phyloP scores from a whole-genome alignment of 92 coral and sea anemone genomes.

The Porites rus region DNA sequence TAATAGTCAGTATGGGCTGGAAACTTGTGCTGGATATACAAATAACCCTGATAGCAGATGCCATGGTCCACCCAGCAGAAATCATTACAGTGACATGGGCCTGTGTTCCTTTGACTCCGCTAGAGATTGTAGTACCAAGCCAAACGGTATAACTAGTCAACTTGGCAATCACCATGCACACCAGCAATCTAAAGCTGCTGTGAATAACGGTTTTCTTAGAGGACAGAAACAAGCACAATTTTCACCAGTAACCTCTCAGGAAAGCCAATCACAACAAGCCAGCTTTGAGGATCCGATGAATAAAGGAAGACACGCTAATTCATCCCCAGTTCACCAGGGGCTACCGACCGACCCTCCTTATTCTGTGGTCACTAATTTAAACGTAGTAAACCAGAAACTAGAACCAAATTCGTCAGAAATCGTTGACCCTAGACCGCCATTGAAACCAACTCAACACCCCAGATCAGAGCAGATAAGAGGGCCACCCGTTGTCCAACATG shows the following conservation, averaged over 20 bases:
- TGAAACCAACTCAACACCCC: not conserved
- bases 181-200: not conserved
- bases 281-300: not conserved
- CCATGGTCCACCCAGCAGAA: not conserved
- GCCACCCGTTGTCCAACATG: not conserved
- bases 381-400: not conserved
- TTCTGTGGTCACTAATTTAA: not conserved
- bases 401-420: not conserved
- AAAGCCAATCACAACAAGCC: not conserved
- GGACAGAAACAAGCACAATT: not conserved
- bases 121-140: not conserved
- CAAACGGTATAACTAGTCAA: not conserved
- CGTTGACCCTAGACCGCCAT: not conserved
- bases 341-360: not conserved
- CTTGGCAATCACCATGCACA: not conserved
- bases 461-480: not conserved
- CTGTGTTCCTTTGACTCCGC: constrained; percentile 20
- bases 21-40: not conserved
- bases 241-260: not conserved
- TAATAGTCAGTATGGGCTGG: not conserved
- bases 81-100: constrained; percentile 1
- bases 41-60: not conserved
- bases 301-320: not conserved
- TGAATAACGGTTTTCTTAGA: not conserved
- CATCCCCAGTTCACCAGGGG: not conserved